Conservation (phyloP, 2,888 invertebrate genomes). For the Cotesia congregata region DNA sequence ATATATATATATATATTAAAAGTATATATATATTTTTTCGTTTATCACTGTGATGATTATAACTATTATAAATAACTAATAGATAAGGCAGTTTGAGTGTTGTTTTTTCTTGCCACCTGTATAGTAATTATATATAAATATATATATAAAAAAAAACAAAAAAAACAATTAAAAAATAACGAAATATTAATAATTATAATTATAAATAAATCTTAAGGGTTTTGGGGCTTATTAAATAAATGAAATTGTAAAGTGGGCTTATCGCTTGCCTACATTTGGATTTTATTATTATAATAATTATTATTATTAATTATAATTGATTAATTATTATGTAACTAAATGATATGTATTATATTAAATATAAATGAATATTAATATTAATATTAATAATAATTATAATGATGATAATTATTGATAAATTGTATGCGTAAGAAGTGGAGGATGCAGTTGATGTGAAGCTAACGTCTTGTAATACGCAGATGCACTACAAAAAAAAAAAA, state of each 20-base stretch:
- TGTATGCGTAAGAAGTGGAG: constrained; percentile 52
- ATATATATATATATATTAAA: constrained; percentile 47
- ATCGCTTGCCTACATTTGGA: constrained; percentile 54
- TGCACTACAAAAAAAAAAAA: constrained; percentile 39
- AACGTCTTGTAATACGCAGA: constrained; percentile 51
- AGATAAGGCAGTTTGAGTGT: constrained; percentile 64
- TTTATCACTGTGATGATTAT: constrained; percentile 68
- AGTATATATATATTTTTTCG: constrained; percentile 58
- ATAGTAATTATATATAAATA: constrained; percentile 42
- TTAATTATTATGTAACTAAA: constrained; percentile 59
- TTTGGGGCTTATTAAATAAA: constrained; percentile 54
- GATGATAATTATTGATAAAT: neutral
- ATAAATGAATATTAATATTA: neutral
- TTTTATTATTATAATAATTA: neutral
- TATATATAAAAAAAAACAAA: constrained; percentile 32
- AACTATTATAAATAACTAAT: constrained; percentile 63
- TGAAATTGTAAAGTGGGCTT: constrained; percentile 54
- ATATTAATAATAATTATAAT: neutral
- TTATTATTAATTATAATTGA: constrained; percentile 48
- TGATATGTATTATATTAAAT: constrained; percentile 58
- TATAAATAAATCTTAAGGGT: constrained; percentile 49
- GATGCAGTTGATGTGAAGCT: constrained; percentile 46
- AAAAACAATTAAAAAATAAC: constrained; percentile 36
- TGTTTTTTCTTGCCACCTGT: constrained; percentile 64
- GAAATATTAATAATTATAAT: constrained; percentile 45